phyloP scores from a whole-genome alignment of 2,888 invertebrate genomes.

The Aphidius colemani region DNA sequence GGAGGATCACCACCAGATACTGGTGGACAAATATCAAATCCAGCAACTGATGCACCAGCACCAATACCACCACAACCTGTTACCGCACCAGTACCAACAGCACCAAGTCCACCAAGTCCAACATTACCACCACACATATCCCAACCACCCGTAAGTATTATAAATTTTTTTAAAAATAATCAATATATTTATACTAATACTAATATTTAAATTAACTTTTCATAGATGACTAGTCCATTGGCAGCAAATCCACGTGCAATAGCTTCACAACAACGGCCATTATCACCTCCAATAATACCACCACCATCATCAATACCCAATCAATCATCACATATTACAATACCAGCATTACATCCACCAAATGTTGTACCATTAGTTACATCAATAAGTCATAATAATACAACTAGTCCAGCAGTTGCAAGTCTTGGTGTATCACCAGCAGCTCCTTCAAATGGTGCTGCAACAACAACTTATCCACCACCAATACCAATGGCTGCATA shows the following conservation, averaged over 20 bases:
- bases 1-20: conserved; percentile 59
- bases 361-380: conserved; percentile 54
- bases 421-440: conserved; percentile 66
- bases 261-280: conserved; percentile 65
- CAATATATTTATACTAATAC: too few relatives aligned
- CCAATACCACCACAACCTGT: conserved; percentile 75
- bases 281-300: conserved; percentile 59
- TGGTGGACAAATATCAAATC: conserved; percentile 59
- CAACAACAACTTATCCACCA: conserved; percentile 54
- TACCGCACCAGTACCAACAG: conserved; percentile 69
- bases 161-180: not conserved
- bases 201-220: not conserved
- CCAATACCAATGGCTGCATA: conserved; percentile 58
- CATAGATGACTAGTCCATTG: conserved; percentile 59
- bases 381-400: conserved; percentile 55
- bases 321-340: conserved; percentile 52
- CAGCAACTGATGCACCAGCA: conserved; percentile 68
- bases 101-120: conserved; percentile 69
- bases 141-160: conserved; percentile 57
- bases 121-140: conserved; percentile 61
- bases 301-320: conserved; percentile 54
- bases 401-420: conserved; percentile 60
- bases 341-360: conserved; percentile 59
- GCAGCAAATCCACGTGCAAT: conserved; percentile 60
- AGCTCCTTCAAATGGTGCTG: conserved; percentile 62